These are phyloP conservation scores for Folsomia candida DNA, from an alignment of 2,888 invertebrate species.

Conservation along the genomic window DNA sequence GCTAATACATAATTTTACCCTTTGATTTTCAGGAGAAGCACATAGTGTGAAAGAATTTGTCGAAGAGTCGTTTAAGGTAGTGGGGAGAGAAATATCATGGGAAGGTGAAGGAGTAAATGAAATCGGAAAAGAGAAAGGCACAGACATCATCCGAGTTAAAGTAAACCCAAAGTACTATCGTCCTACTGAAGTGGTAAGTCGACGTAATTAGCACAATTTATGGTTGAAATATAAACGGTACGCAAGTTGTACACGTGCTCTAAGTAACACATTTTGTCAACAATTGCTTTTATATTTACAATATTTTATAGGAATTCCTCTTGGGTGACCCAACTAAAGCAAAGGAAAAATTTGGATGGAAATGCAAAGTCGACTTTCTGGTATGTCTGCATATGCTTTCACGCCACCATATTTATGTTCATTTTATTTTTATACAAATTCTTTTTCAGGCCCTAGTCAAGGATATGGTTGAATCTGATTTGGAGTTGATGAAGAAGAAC, in stretches of 20 bases:
- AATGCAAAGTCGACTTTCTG: conserved; percentile 73
- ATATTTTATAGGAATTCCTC: conserved; percentile 71
- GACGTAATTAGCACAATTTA: too few relatives aligned
- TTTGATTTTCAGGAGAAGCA: too few relatives aligned
- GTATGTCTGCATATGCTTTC: conserved; percentile 52
- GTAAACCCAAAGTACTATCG: conserved; percentile 93
- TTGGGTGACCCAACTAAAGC: conserved; percentile 94
- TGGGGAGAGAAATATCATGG: conserved; percentile 81
- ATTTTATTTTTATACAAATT: too few relatives aligned
- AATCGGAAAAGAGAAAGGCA: conserved; percentile 71
- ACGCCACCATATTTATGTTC: neutral
- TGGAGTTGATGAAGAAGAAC: conserved; percentile 84
- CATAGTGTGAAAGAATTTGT: conserved; percentile 97
- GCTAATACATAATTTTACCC: too few relatives aligned
- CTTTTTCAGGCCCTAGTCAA: conserved; percentile 74
- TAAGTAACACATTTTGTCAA: neutral
- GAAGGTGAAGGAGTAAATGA: conserved; percentile 80
- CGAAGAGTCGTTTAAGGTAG: conserved; percentile 79
- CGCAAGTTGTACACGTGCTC: neutral
- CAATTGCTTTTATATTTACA: conserved; percentile 27
- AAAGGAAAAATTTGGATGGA: conserved; percentile 80
- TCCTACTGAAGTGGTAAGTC: conserved; percentile 92
- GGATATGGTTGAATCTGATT: conserved; percentile 92
- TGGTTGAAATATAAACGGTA: neutral
- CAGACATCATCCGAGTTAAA: conserved; percentile 73